Conservation (phyloP, 2,113 vertebrate genomes). For the Syngnathoides biaculeatus region DNA sequence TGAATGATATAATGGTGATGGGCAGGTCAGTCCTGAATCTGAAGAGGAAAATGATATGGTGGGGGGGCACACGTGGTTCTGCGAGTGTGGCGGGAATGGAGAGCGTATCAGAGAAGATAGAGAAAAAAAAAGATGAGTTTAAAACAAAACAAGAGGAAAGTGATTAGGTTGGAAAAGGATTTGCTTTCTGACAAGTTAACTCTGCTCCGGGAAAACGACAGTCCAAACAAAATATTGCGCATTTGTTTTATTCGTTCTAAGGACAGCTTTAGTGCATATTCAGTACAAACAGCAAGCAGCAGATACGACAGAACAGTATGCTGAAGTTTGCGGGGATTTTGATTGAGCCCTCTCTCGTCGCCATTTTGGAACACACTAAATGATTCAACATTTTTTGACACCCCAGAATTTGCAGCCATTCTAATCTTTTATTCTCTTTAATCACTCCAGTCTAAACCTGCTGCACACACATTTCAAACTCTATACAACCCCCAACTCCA, state of each 20-base stretch:
- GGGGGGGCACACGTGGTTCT: conserved; percentile 58
- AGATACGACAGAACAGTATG: conserved; percentile 24
- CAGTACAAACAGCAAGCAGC: conserved; percentile 44
- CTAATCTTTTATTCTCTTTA: conserved; percentile 63
- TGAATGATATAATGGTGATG: conserved; percentile 66
- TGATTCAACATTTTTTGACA: conserved; percentile 61
- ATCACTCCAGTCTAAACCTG: conserved; percentile 56
- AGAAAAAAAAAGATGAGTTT: conserved; percentile 63
- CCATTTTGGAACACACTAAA: conserved; percentile 48
- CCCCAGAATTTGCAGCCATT: conserved; percentile 47
- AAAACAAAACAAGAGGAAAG: conserved; percentile 70
- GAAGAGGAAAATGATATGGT: conserved; percentile 66
- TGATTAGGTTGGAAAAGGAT: conserved; percentile 64
- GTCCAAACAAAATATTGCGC: conserved; percentile 56
- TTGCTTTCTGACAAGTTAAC: conserved; percentile 65
- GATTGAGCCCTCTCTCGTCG: conserved; percentile 35
- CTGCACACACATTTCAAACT: conserved; percentile 48
- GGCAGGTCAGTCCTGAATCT: conserved; percentile 57
- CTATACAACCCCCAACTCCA: conserved; percentile 32
- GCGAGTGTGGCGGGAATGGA: conserved; percentile 45
- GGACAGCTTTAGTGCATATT: conserved; percentile 31
- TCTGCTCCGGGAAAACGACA: conserved; percentile 52
- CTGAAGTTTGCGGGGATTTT: conserved; percentile 24
- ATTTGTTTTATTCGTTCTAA: conserved; percentile 62
- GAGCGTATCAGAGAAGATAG: conserved; percentile 65